Evolutionary conservation across 2,888 invertebrate species (phyloP), one percentile per base, ranked within the genome.

Genomic region (Eupithecia abbreviata): DNA sequence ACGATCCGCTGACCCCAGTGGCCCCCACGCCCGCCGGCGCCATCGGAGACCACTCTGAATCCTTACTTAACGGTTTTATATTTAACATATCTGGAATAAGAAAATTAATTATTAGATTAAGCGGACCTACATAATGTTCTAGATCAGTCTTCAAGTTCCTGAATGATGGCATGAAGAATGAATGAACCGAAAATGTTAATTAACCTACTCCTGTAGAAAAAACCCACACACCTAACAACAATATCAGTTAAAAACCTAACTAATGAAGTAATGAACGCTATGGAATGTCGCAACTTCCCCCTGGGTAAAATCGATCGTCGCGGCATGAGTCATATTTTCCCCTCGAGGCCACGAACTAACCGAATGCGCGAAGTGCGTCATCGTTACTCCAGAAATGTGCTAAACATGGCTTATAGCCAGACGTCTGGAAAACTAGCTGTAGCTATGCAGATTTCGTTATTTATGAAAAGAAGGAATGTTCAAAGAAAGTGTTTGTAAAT

Each of bases 41-140:
- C 76, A 88, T 91, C 82, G 87, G 93, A 92, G 93, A 94, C 95
- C 95, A 94, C 95, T 92, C 92, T 79, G 86, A 82, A 81, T 89
- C 90, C 93, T 91, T 89, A 94, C 91, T 95, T 95, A 95, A 94
- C 94, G 95, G 95, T 95, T 95, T 95, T 94, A 93, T 92, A 93
- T 93, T 94, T 92, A 95, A 93, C 90, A 90, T 93, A 84, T 95
- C 95, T 95, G 94, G 4, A 90, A 91, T 3, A 18, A 69, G 45
- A 18, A 10, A 69, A 62, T 30, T 30, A 62, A 30, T 30, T 12
- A 30, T 30, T 30, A 30, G 18, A 18, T n/a, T 55, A 7, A 49
- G 4, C 13, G 13, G 4, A 49, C 13, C 47, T n/a, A 55, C 55
- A 18, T n/a, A 9, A 58, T 58, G 18, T 9, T 58, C 10, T 18